Evolutionary conservation across 2,113 vertebrate species (phyloP).

Genomic region (Oxyura jamaicensis): DNA sequence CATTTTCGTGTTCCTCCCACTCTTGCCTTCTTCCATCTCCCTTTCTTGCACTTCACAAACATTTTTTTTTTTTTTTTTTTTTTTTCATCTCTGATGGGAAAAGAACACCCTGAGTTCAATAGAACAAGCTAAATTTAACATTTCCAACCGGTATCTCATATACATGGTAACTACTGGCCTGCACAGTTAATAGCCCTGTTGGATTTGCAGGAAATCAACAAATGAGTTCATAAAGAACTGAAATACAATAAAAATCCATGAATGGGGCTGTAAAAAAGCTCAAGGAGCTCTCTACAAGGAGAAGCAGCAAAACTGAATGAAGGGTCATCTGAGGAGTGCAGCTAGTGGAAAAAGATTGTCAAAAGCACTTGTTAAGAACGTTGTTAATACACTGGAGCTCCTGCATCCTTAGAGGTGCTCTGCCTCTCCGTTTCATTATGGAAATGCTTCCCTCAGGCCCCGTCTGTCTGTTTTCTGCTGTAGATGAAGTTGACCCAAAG

Average conservation of each 20-base stretch:
- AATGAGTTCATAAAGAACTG: neutral
- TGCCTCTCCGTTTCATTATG: neutral
- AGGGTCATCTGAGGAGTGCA: neutral
- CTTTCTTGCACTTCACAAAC: neutral
- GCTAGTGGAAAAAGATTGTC: neutral
- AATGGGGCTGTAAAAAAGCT: neutral
- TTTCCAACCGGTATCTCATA: neutral
- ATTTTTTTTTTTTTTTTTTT: neutral
- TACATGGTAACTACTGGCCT: neutral
- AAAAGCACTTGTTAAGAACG: neutral
- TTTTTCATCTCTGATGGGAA: neutral
- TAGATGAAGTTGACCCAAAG: conserved; percentile 40
- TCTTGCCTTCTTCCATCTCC: neutral
- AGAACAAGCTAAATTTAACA: neutral
- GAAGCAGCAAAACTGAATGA: neutral
- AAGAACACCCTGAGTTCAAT: neutral
- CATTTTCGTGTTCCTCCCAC: neutral
- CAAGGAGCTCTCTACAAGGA: neutral
- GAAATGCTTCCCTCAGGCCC: conserved; percentile 47
- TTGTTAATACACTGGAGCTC: neutral
- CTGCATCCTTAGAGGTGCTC: neutral
- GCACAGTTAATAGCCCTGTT: neutral
- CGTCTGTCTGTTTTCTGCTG: conserved; percentile 45
- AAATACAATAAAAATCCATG: neutral
- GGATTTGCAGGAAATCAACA: neutral